phyloP scores from a whole-genome alignment of 2,797 vertebrate species.

The Gymnodraco acuticeps region DNA sequence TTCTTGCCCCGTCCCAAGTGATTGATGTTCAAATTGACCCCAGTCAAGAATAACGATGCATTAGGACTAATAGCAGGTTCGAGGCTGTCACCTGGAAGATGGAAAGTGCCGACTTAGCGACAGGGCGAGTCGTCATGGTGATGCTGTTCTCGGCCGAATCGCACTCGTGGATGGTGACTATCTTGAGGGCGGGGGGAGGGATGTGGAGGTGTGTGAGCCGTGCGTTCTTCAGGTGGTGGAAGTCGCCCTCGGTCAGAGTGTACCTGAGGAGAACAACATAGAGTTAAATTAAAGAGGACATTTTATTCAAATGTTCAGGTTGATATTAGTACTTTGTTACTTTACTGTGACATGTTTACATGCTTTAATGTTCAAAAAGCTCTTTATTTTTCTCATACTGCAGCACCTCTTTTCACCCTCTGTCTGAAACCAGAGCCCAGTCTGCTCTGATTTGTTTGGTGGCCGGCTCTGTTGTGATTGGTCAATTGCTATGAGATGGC shows the following conservation, averaged over 20 bases:
- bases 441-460: too few relatives aligned
- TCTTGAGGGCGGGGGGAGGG: slow-evolving; percentile 90
- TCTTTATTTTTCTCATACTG: too few relatives aligned
- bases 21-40: slow-evolving; percentile 49
- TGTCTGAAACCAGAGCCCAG: too few relatives aligned
- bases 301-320: neutral
- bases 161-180: slow-evolving; percentile 96
- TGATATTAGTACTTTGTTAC: neutral
- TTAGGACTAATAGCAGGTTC: slow-evolving; percentile 29
- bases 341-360: neutral
- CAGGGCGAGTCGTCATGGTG: slow-evolving; percentile 84
- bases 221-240: slow-evolving; percentile 97
- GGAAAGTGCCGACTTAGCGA: slow-evolving; percentile 91
- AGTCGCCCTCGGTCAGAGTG: slow-evolving; percentile 96
- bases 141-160: slow-evolving; percentile 93
- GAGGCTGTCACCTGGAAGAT: slow-evolving; percentile 93
- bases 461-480: too few relatives aligned
- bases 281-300: neutral
- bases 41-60: slow-evolving; percentile 49
- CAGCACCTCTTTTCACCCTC: too few relatives aligned
- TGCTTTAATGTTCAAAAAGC: neutral
- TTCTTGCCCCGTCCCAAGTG: slow-evolving; percentile 25
- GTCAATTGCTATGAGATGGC: too few relatives aligned
- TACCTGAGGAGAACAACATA: slow-evolving; percentile 83
- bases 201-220: slow-evolving; percentile 94